phyloP scores from a whole-genome alignment of 2,797 vertebrate species.

The Kryptolebias ocellatus region DNA sequence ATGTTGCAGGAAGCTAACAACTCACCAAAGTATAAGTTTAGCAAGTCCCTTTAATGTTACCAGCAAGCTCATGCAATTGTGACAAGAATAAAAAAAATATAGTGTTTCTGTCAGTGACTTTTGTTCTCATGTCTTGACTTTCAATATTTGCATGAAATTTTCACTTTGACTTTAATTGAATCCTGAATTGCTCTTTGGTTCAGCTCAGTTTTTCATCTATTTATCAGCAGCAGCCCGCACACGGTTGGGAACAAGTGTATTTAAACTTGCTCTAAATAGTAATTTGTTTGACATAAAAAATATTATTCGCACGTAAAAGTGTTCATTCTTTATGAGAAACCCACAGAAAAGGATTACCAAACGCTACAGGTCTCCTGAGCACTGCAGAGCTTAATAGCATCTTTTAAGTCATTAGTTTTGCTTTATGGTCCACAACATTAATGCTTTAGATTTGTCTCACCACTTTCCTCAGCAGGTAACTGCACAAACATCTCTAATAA shows the following conservation, averaged over 20 bases:
- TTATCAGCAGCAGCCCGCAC: neutral
- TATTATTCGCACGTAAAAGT: neutral
- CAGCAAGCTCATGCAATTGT: too few relatives aligned
- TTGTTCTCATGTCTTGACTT: too few relatives aligned
- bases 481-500: conserved; percentile 6
- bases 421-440: conserved; percentile 24
- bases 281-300: conserved; percentile 9
- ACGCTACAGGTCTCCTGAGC: neutral
- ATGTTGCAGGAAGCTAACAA: neutral
- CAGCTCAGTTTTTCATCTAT: neutral
- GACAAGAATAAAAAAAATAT: neutral
- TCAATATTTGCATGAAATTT: too few relatives aligned
- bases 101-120: too few relatives aligned
- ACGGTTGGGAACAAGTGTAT: neutral
- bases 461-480: conserved; percentile 10
- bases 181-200: neutral
- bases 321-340: neutral
- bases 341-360: neutral
- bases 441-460: conserved; percentile 13
- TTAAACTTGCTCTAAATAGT: neutral
- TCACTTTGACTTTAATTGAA: neutral
- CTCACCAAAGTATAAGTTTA: neutral
- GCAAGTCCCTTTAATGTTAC: neutral
- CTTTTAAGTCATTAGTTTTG: conserved; percentile 19
- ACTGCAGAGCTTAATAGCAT: conserved; percentile 8